Percentiles rank a stretch among this genome's conserved stretches.
Evolutionary conservation across 64 coral and sea anemone genomes (phyloP).

Genomic region (Pocillopora damicornis): DNA sequence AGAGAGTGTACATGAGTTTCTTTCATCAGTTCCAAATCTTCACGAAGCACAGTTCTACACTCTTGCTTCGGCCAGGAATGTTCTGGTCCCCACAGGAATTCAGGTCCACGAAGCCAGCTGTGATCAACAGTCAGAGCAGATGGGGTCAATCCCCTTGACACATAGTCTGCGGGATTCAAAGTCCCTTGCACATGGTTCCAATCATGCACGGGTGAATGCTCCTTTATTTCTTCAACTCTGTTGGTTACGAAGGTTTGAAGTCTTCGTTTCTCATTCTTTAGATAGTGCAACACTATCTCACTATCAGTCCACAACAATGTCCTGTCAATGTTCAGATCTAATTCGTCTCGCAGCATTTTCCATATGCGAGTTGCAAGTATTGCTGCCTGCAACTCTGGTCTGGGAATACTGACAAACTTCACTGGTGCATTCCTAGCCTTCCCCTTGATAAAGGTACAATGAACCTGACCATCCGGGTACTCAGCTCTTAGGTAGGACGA

Average conservation of each 20-base stretch:
- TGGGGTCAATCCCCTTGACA: slow-evolving; percentile 30
- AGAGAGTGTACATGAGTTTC: slow-evolving; percentile 1
- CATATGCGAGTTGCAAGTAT: slow-evolving; percentile 4
- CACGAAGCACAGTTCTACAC: not conserved
- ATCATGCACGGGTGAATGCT: not conserved
- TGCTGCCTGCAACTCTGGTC: slow-evolving; percentile 47
- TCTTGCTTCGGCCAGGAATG: not conserved
- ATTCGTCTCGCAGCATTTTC: slow-evolving; percentile 26
- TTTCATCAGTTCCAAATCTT: slow-evolving; percentile 7
- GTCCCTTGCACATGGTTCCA: slow-evolving; percentile 33
- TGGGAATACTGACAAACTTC: slow-evolving; percentile 30
- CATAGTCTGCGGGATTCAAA: slow-evolving; percentile 36
- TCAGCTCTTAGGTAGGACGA: slow-evolving; percentile 14
- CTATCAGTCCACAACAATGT: slow-evolving; percentile 20
- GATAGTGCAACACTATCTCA: slow-evolving; percentile 15
- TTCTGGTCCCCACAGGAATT: slow-evolving; percentile 17
- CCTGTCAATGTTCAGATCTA: not conserved
- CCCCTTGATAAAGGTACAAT: slow-evolving; percentile 40
- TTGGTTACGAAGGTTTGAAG: slow-evolving; percentile 20
- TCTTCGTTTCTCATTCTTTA: slow-evolving; percentile 14
- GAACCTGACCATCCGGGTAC: not conserved
- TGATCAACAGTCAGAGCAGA: not conserved
- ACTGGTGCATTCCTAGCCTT: slow-evolving; percentile 36
- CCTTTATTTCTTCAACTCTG: slow-evolving; percentile 23
- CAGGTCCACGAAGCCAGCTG: slow-evolving; percentile 32